Base-by-base conservation (phyloP, 1,140 invertebrate species). In the Myzus persicae region DNA sequence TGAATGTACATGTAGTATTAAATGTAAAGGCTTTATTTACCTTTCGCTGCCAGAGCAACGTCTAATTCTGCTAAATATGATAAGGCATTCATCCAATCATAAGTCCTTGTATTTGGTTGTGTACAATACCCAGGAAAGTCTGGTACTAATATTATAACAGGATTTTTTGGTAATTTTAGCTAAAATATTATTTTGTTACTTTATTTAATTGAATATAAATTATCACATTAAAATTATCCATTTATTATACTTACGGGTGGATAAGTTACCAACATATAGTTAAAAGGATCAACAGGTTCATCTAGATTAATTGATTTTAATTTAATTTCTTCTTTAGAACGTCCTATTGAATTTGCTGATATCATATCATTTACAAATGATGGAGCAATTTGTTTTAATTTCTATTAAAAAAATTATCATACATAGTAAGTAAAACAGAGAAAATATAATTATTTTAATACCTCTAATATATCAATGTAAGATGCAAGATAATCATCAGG, bases 121-220 rank as follows among this genome's bases (percentile, higher is more conserved):
- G 46, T 84, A 82, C 67, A 82, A 93, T 93, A 93, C 26, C 91
- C 91, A 93, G 91, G 91, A 93, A 93, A 93, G 2, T 93, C 91
- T 18, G 91, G 91, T 84, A 93, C 46, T 84, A 93, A 93, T 82
- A 93, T 93, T 84, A 93, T 93, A 36, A 93, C 91, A 93, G 91
- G 91, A 93, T 93, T 82, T 93, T 84, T 93, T 18, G 91, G 91
- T 51, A 93, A 51, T 93, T 93, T 93, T 9, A 93, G 76, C 91
- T 93, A 93, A 48, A 91, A 82, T 82, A 85, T 85, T 44, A 44
- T 85, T 44, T 14, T 48, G 7, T 11, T 44, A 84, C 14, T 44
- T 85, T 31, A 90, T 42, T 81, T n/a, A 91, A 81, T 51, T 51
- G 14, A 59, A 42, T 59, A 59, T 59, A 44, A 48, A 81, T 44